A percentile compares a stretch with the other conserved stretches of the same genome.
phyloP scores from a whole-genome alignment of 2,888 invertebrate species.

The Lithophane leautieri region DNA sequence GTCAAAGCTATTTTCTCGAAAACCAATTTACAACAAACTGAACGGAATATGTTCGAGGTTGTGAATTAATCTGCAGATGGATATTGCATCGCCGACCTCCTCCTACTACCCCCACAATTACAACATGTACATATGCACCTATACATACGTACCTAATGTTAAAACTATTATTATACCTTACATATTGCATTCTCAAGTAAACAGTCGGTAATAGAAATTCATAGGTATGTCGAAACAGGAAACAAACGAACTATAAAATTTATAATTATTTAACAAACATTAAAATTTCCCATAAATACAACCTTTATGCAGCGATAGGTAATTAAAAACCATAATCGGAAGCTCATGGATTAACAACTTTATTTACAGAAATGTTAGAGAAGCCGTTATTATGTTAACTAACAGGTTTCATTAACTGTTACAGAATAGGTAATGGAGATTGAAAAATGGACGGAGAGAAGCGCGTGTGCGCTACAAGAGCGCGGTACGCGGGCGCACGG shows the following conservation, averaged over 20 bases:
- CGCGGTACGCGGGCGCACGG: constrained; percentile 46
- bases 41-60: constrained; percentile 55
- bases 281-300: constrained; percentile 77
- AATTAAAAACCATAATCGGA: constrained; percentile 78
- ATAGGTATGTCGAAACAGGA: constrained; percentile 63
- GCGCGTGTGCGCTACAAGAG: constrained; percentile 37
- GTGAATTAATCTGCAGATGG: constrained; percentile 55
- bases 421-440: constrained; percentile 67
- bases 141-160: constrained; percentile 59
- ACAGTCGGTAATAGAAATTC: constrained; percentile 59
- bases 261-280: constrained; percentile 78
- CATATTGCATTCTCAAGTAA: constrained; percentile 66
- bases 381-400: constrained; percentile 66
- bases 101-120: constrained; percentile 58
- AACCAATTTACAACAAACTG: constrained; percentile 49
- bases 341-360: constrained; percentile 79
- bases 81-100: constrained; percentile 61
- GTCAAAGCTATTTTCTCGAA: constrained; percentile 45
- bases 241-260: constrained; percentile 74
- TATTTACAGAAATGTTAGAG: constrained; percentile 81
- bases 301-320: constrained; percentile 70
- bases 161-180: constrained; percentile 63
- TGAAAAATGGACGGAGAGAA: constrained; percentile 75
- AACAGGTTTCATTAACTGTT: constrained; percentile 63
- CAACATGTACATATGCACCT: constrained; percentile 58